phyloP scores from a whole-genome alignment of 2,113 vertebrate species.

The Polypterus senegalus region DNA sequence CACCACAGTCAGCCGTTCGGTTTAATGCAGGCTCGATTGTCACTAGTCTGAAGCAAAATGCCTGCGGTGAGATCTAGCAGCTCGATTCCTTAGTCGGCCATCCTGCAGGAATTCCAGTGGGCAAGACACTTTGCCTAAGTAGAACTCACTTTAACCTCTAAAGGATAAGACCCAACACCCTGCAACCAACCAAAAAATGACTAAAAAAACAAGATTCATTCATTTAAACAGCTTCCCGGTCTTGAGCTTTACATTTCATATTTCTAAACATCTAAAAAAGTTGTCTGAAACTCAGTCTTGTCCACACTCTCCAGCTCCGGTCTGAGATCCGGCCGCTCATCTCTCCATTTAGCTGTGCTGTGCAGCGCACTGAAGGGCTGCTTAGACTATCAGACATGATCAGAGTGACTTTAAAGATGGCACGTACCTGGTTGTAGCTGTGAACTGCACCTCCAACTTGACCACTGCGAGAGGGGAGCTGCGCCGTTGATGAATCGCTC shows the following conservation, averaged over 20 bases:
- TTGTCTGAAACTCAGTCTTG: too few relatives aligned
- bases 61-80: neutral
- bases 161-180: too few relatives aligned
- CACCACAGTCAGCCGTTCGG: neutral
- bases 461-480: slow-evolving; percentile 64
- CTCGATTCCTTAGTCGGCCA: neutral
- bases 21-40: slow-evolving; percentile 7
- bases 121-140: too few relatives aligned
- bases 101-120: neutral
- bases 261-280: too few relatives aligned
- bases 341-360: too few relatives aligned
- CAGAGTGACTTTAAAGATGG: neutral
- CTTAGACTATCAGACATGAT: neutral
- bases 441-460: slow-evolving; percentile 79
- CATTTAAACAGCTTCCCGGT: too few relatives aligned
- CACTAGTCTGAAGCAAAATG: slow-evolving; percentile 7
- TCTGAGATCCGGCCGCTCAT: too few relatives aligned
- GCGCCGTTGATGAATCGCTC: slow-evolving; percentile 66
- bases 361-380: neutral
- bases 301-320: too few relatives aligned
- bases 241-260: too few relatives aligned
- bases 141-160: too few relatives aligned
- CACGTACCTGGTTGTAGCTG: slow-evolving; percentile 91
- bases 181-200: too few relatives aligned
- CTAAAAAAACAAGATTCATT: too few relatives aligned